phyloP scores from a whole-genome alignment of 2,888 invertebrate genomes.

The Acleris holmiana region DNA sequence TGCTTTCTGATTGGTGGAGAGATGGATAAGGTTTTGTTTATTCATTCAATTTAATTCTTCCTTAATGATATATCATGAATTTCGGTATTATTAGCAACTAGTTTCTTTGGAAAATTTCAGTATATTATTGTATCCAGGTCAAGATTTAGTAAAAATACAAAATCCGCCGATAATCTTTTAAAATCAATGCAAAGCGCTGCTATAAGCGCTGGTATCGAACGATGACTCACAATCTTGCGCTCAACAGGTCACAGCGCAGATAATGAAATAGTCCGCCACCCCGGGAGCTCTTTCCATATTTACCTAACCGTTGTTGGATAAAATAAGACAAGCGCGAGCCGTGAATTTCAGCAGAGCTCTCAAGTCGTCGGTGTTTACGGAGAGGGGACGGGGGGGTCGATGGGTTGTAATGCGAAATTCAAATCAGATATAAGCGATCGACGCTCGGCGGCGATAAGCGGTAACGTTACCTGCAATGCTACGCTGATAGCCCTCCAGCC shows the following conservation, averaged over 20 bases:
- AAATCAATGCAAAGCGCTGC: background rate
- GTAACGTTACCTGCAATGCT: constrained; percentile 54
- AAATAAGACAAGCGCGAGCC: constrained; percentile 68
- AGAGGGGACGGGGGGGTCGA: constrained; percentile 50
- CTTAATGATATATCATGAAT: background rate
- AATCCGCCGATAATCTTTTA: background rate
- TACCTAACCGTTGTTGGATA: constrained; percentile 73
- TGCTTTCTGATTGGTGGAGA: background rate
- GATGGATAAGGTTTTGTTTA: background rate
- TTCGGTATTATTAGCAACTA: too few relatives aligned
- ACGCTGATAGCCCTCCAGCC: constrained; percentile 57
- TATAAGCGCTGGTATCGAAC: constrained; percentile 48
- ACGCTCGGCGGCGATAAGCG: constrained; percentile 62
- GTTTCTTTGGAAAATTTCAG: too few relatives aligned
- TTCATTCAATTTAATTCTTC: background rate
- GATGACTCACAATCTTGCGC: constrained; percentile 73
- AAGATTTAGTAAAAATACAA: too few relatives aligned
- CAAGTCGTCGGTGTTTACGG: constrained; percentile 70
- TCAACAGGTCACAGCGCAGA: constrained; percentile 80
- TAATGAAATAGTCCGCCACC: constrained; percentile 75
- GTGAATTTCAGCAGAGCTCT: constrained; percentile 66
- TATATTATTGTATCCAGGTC: too few relatives aligned
- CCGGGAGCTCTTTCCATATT: constrained; percentile 73
- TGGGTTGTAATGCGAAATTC: constrained; percentile 76
- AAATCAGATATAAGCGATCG: constrained; percentile 78